These are phyloP conservation scores for Callyntrura sp. DNA, from an alignment of 2,888 invertebrate species.

Conservation along the genomic window DNA sequence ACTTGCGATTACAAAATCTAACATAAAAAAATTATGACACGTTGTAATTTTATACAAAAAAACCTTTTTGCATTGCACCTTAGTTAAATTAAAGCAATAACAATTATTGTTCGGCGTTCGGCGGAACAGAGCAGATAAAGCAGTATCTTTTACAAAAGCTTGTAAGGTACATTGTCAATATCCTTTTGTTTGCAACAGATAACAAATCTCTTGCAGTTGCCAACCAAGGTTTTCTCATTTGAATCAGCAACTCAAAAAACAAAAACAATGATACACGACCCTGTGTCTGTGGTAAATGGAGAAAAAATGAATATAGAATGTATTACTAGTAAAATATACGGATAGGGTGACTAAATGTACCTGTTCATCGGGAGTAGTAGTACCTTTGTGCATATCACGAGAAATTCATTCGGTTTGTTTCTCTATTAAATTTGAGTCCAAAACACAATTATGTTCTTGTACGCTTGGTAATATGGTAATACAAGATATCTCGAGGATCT, in stretches of 20 bases:
- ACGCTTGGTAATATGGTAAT: neutral
- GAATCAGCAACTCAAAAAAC: conserved; percentile 37
- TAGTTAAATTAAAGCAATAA: neutral
- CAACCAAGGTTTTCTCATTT: conserved; percentile 51
- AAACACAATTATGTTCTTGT: neutral
- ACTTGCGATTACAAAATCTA: too few species aligned
- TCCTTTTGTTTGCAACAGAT: conserved; percentile 6
- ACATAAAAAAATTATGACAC: too few species aligned
- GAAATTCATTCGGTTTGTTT: conserved; percentile 14
- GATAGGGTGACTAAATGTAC: conserved; percentile 49
- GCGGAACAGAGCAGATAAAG: too few species aligned
- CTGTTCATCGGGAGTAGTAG: neutral
- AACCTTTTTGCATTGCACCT: too few species aligned
- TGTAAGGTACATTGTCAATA: neutral
- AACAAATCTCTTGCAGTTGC: neutral
- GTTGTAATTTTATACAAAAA: too few species aligned
- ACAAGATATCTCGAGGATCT: neutral
- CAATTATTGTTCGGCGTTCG: too few species aligned
- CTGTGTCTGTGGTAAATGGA: conserved; percentile 36
- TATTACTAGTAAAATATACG: conserved; percentile 38
- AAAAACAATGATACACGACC: conserved; percentile 48
- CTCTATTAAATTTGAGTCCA: neutral
- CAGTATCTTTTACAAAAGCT: neutral
- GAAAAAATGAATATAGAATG: conserved; percentile 38
- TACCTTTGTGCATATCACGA: neutral